Evolutionary conservation across 2,113 vertebrate species (phyloP).

Genomic region (Hystrix brachyura): DNA sequence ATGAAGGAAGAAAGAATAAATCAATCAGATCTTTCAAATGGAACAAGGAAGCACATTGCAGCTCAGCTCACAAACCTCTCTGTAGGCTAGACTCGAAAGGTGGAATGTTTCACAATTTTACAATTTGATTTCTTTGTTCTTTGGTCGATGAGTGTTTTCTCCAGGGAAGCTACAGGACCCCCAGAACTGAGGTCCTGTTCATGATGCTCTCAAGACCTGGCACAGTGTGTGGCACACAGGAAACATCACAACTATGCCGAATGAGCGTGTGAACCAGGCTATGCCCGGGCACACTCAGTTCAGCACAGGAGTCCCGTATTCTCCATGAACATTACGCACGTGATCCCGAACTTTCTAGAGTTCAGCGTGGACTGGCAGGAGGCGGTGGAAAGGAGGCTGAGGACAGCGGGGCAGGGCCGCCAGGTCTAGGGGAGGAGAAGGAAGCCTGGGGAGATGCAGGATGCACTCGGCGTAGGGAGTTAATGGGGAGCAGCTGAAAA

Average conservation of each 20-base stretch:
- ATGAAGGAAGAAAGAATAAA: neutral
- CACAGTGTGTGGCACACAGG: neutral
- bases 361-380: neutral
- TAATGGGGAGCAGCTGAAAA: neutral
- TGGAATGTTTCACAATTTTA: neutral
- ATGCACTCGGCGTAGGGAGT: fast-evolving
- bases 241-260: too few species aligned
- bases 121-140: constrained; percentile 3
- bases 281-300: neutral
- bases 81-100: neutral
- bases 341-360: neutral
- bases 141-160: neutral
- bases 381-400: neutral
- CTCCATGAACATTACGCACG: neutral
- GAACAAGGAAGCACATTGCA: neutral
- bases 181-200: neutral
- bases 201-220: neutral
- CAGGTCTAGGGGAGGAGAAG: neutral
- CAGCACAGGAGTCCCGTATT: neutral
- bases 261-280: neutral
- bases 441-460: fast-evolving
- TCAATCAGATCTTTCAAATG: neutral
- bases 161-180: neutral
- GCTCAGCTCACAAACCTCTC: neutral
- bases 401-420: fast-evolving